phyloP scores from a whole-genome alignment of 2,113 vertebrate genomes.

The Thinocorus orbignyianus region DNA sequence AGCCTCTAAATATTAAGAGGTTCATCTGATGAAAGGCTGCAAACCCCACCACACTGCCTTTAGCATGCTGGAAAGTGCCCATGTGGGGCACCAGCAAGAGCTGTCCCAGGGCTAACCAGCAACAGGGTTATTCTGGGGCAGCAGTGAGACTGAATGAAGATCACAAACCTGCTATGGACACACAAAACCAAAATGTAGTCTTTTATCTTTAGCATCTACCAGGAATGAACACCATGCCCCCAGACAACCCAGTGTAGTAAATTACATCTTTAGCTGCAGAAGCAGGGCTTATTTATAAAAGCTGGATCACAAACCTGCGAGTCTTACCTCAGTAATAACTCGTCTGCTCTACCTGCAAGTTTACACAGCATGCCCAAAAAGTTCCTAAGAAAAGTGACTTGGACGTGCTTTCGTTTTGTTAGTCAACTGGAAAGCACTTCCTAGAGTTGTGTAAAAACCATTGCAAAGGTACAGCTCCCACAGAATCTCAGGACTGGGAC shows the following conservation, averaged over 20 bases:
- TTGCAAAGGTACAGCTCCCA: neutral
- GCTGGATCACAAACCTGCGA: neutral
- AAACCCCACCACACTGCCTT: neutral
- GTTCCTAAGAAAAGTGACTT: neutral
- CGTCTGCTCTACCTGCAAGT: neutral
- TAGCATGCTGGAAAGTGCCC: neutral
- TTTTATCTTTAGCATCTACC: neutral
- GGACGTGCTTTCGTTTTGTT: accelerated
- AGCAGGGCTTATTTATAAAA: neutral
- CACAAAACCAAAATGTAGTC: neutral
- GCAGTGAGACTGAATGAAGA: neutral
- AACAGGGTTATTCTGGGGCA: neutral
- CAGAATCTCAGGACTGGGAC: neutral
- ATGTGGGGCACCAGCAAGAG: neutral
- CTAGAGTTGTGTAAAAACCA: neutral
- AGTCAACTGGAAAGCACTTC: neutral
- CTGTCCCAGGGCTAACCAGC: neutral
- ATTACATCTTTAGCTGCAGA: neutral
- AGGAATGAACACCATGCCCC: neutral
- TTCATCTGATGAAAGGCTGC: neutral
- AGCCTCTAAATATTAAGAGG: neutral
- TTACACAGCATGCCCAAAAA: neutral
- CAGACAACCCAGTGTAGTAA: neutral
- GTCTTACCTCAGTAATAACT: neutral
- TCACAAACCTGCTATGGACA: neutral